Evolutionary conservation across 2,888 invertebrate species (phyloP).

Genomic region (Mesoligia furuncula): DNA sequence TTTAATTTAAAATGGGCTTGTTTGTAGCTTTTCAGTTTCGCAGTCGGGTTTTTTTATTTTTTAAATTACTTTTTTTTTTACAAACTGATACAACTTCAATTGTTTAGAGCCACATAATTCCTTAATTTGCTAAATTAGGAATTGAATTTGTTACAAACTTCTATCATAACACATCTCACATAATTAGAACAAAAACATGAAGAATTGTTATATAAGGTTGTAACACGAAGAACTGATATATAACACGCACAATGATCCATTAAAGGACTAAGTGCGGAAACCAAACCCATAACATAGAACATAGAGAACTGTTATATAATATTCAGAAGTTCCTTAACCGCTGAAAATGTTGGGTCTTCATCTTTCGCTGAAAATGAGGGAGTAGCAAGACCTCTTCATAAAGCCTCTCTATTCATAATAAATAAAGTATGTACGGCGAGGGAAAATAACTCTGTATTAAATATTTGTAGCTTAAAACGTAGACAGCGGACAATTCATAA

Average conservation of each 20-base stretch:
- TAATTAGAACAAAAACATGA: background rate
- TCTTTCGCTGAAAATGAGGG: background rate
- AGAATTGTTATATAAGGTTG: background rate
- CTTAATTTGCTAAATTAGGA: background rate
- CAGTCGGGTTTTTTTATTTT: too few species aligned
- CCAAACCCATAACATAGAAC: too few species aligned
- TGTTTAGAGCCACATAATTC: background rate
- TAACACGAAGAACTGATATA: too few species aligned
- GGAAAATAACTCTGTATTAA: background rate
- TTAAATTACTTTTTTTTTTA: too few species aligned
- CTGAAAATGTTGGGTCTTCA: background rate
- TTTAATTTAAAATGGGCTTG: too few species aligned
- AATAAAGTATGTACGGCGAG: background rate
- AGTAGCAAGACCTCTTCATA: background rate
- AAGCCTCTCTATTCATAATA: constrained; percentile 3
- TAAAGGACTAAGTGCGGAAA: too few species aligned
- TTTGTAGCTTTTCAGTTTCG: too few species aligned
- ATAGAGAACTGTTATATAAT: background rate
- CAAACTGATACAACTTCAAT: background rate
- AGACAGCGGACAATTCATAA: background rate
- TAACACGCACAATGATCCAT: too few species aligned
- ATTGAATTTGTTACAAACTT: background rate
- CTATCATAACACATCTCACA: too few species aligned
- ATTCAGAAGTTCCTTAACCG: background rate
- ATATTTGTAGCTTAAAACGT: background rate